Evolutionary conservation across 2,888 invertebrate genomes (phyloP).

Genomic region (Torymus texanus): DNA sequence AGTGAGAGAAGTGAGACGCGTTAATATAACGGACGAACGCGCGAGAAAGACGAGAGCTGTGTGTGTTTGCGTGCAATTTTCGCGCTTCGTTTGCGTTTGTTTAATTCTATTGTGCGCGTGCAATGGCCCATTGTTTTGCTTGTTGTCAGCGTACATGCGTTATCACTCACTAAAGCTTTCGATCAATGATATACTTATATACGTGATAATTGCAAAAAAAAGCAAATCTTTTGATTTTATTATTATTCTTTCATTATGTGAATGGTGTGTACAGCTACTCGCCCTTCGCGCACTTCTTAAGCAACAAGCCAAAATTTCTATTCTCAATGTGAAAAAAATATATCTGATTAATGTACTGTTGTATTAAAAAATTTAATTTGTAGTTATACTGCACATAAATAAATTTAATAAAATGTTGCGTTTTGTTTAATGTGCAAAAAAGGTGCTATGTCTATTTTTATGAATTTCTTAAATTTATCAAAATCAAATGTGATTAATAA

Average conservation of each 20-base stretch:
- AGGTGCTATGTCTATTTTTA: not conserved
- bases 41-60: not conserved
- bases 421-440: not conserved
- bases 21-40: not conserved
- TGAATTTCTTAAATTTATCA: not conserved
- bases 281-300: not conserved
- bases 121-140: too few species aligned
- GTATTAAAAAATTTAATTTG: too few species aligned
- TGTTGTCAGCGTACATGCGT: too few species aligned
- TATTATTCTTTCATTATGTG: not conserved
- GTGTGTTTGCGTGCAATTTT: not conserved
- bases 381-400: not conserved
- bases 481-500: not conserved
- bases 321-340: not conserved
- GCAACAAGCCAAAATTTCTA: constrained; percentile 17
- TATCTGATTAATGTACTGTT: not conserved
- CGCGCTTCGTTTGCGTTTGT: not conserved
- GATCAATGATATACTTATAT: too few species aligned
- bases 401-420: not conserved
- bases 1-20: not conserved
- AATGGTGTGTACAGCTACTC: not conserved
- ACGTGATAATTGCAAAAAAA: too few species aligned
- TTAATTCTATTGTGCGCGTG: too few species aligned
- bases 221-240: too few species aligned
- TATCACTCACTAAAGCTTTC: too few species aligned